Percentiles rank a stretch among this genome's conserved stretches.
Conservation (phyloP, 1,140 invertebrate genomes). For the Lycorma delicatula region DNA sequence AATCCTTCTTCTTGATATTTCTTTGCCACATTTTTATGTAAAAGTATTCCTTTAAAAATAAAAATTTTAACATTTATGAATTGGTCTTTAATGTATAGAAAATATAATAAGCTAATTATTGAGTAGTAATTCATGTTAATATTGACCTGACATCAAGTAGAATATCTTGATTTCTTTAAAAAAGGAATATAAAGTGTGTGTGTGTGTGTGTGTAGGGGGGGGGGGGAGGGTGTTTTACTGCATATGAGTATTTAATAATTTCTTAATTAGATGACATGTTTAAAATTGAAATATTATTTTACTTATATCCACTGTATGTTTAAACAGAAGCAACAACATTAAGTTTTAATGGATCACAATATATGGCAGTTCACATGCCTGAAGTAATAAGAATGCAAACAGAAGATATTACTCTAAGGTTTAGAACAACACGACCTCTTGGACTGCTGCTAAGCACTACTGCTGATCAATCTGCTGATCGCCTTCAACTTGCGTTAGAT, state of each 20-base stretch:
- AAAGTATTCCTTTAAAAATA: too few relatives aligned
- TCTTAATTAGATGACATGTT: neutral
- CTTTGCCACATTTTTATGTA: too few relatives aligned
- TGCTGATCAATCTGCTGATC: conserved; percentile 65
- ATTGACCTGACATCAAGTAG: too few relatives aligned
- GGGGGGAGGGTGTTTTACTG: too few relatives aligned
- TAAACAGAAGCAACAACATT: conserved; percentile 73
- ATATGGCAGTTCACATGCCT: conserved; percentile 68
- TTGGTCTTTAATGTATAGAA: too few relatives aligned
- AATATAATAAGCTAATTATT: too few relatives aligned
- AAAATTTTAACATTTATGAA: too few relatives aligned
- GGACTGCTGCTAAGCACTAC: conserved; percentile 66
- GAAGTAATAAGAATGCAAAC: conserved; percentile 79
- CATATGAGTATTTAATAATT: neutral
- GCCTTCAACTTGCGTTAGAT: conserved; percentile 73
- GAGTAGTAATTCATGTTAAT: too few relatives aligned
- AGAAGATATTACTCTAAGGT: conserved; percentile 82
- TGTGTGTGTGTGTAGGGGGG: too few relatives aligned
- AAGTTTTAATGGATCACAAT: conserved; percentile 81
- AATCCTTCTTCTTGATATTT: too few relatives aligned
- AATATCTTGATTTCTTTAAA: too few relatives aligned
- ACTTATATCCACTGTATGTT: neutral
- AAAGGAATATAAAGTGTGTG: too few relatives aligned
- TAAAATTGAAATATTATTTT: neutral
- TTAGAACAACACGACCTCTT: conserved; percentile 68